Evolutionary conservation across 2,888 invertebrate genomes (phyloP), one percentile per base, ranked within the genome.

Genomic region (Philaethria dido): DNA sequence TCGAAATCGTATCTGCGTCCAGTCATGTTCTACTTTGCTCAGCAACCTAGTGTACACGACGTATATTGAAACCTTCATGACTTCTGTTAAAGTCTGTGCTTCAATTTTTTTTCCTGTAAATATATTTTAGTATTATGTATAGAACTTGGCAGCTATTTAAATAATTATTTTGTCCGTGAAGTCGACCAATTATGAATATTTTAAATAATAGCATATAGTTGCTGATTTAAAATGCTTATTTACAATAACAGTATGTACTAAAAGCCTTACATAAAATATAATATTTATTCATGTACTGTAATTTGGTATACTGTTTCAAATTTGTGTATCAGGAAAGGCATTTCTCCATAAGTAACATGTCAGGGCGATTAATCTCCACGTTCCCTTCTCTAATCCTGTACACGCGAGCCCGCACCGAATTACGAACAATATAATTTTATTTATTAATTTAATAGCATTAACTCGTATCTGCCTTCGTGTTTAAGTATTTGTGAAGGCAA

Each of bases 351-450:
- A 85, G 84, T 81, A 80, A 77, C 84, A 75, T 84, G 86, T 86
- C 87, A 84, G 81, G 79, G 79, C 84, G 87, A 87, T 88, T 88
- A 88, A 76, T 80, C 78, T 79, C 76, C 75, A 67, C 70, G 71
- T 71, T 74, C 71, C 62, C 75, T 75, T 74, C 77, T 78, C 69
- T 89, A 89, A 89, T 89, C 88, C 86, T 69, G 25, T 76, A 80
- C 89, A 88, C 88, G 86, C 86, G 80, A 84, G 74, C 89, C 89
- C 89, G 88, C 88, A 89, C 85, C 77, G 72, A 78, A 78, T 78
- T 75, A 74, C 70, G 60, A 54, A 67, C 72, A 72, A 69, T 65
- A 72, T 73, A 66, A 73, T 69, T 78, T 78, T 81, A 80, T 80
- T 81, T 79, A 81, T 80, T 80, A 79, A 81, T 81, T 84, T 80